Base-by-base conservation (phyloP, 2,797 vertebrate species). In the Menidia menidia region DNA sequence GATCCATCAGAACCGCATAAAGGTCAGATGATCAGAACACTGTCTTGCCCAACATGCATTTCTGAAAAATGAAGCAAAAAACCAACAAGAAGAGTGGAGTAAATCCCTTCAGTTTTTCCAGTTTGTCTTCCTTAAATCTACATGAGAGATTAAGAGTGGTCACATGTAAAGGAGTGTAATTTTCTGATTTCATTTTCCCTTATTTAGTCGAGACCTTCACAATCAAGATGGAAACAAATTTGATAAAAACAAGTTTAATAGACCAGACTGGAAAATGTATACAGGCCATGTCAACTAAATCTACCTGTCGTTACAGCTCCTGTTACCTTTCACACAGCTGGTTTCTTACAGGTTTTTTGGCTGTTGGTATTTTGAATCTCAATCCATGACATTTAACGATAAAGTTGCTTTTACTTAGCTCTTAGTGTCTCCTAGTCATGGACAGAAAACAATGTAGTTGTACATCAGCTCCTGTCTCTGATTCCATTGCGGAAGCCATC, bases 401-500 rank as follows among this genome's bases (percentile, higher is more conserved):
- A 39, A 39, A 39, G 35, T 10, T 39, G 35, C 10, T 7, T 39
- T 39, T 39, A 7, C 9, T 39, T 7, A 25, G 25, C 25, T 25
- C 25, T 25, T 25, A 25, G 25, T 25, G 25, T 25, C 25, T 25
- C 25, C 25, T 25, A 25, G 25, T 25, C 25, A 25, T 25, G 25
- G 25, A 25, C 25, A 25, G 25, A 25, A 25, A 25, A 25, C 25
- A 25, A 25, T 39, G 7, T 39, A 10, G 35, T 39, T 39, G 35
- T 39, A 39, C 10, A 39, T 39, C 35, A 39, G 6, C 10, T 39
- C 7, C 35, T 25, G 25, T 25, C 25, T 25, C 25, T 25, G 19
- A 31, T 64, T 31, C 48, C 52, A 14, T 42, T 54, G 39, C 47
- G 78, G 69, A 68, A 68, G 65, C 79, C 80, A 69, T 68, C 79